A percentile compares a stretch with the other conserved stretches of the same genome.
Evolutionary conservation across 2,888 invertebrate genomes (phyloP).

Genomic region (Scaeva pyrastri): DNA sequence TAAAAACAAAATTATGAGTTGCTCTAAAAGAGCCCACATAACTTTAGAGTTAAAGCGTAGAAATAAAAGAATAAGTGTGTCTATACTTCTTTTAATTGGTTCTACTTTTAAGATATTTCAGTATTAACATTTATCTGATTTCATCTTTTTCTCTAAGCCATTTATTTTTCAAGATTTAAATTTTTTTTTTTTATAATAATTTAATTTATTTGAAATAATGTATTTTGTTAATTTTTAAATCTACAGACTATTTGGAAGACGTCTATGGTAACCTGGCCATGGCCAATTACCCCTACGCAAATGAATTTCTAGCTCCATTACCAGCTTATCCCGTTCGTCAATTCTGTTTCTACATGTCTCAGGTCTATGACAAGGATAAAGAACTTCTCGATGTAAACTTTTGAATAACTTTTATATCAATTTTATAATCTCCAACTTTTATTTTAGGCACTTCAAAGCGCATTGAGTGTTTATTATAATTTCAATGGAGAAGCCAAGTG

Average conservation of each 20-base stretch:
- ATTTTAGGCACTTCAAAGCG: slow-evolving; percentile 86
- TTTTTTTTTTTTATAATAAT: background rate
- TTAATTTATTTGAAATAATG: background rate
- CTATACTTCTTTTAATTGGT: too few species aligned
- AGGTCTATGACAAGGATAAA: slow-evolving; percentile 58
- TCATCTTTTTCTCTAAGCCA: too few species aligned
- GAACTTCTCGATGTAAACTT: slow-evolving; percentile 57
- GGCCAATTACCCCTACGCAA: slow-evolving; percentile 97
- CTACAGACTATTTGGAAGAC: slow-evolving; percentile 87
- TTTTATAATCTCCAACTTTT: too few species aligned
- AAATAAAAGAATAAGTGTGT: too few species aligned
- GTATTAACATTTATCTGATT: too few species aligned
- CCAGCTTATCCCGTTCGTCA: slow-evolving; percentile 93
- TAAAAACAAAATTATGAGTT: too few species aligned
- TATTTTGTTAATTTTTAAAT: background rate
- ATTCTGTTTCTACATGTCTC: slow-evolving; percentile 86
- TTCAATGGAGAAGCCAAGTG: slow-evolving; percentile 90
- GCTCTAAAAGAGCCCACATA: too few species aligned
- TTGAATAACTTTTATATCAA: too few species aligned
- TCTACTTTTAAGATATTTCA: too few species aligned
- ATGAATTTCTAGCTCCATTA: slow-evolving; percentile 91
- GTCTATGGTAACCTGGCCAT: slow-evolving; percentile 94
- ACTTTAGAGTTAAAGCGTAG: too few species aligned
- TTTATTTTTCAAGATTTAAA: too few species aligned
- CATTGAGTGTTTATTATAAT: slow-evolving; percentile 91